phyloP scores from a whole-genome alignment of 2,888 invertebrate genomes.

The Erebia aethiops region DNA sequence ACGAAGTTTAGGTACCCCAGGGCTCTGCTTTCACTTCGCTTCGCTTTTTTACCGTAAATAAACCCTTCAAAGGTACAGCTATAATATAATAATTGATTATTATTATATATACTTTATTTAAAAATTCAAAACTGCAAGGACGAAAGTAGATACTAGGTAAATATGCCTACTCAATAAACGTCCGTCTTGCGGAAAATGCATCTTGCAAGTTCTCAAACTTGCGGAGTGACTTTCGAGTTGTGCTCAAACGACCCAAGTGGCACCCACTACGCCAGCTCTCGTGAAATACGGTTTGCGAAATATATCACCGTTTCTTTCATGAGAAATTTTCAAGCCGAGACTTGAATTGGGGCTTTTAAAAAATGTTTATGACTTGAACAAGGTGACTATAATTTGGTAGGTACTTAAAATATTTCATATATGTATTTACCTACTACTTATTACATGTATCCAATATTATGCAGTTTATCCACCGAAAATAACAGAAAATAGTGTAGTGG shows the following conservation, averaged over 20 bases:
- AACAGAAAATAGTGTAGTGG: too few species aligned
- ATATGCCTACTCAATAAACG: conserved; percentile 38
- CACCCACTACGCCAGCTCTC: background rate
- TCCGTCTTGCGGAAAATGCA: conserved; percentile 45
- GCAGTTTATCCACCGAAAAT: too few species aligned
- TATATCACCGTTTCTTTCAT: conserved; percentile 14
- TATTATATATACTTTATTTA: background rate
- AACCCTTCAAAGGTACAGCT: too few species aligned
- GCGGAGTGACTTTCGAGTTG: conserved; percentile 34
- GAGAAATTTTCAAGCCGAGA: background rate
- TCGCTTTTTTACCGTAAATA: too few species aligned
- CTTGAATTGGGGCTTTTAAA: background rate
- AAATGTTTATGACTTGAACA: background rate
- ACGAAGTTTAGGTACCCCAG: too few species aligned
- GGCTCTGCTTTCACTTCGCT: too few species aligned
- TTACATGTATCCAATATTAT: background rate
- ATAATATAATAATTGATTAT: too few species aligned
- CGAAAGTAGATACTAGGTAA: background rate
- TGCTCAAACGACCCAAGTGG: conserved; percentile 32
- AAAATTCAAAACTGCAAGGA: background rate
- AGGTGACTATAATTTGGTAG: background rate
- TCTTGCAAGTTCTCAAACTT: conserved; percentile 25
- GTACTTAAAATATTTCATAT: background rate
- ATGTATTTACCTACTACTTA: background rate
- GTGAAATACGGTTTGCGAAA: conserved; percentile 11